Conservation (phyloP, 2,113 vertebrate genomes). For the Melozone crissalis region DNA sequence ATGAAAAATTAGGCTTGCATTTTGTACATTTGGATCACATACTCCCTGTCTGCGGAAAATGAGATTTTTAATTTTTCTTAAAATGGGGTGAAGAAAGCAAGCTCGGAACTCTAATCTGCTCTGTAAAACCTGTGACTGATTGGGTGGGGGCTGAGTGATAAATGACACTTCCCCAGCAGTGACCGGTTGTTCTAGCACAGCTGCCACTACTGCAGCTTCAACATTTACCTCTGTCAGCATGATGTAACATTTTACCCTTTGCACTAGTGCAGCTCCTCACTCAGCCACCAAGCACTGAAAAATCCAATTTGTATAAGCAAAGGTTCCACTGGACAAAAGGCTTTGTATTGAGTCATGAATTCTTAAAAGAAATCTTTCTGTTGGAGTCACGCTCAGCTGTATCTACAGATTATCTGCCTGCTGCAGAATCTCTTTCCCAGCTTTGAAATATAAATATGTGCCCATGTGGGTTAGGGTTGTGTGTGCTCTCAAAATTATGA, state of each 20-base stretch:
- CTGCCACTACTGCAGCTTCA: background rate
- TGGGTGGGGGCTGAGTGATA: background rate
- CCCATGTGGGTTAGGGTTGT: background rate
- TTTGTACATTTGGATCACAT: background rate
- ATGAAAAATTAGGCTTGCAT: background rate
- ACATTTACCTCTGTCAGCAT: background rate
- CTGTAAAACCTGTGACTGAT: conserved; percentile 10
- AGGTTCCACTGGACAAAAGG: background rate
- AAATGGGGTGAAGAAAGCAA: background rate
- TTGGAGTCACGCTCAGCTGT: background rate
- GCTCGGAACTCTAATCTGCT: conserved; percentile 18
- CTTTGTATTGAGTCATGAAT: background rate
- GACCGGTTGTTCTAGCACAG: background rate
- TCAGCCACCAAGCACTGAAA: background rate
- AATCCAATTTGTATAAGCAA: background rate
- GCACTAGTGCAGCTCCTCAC: background rate
- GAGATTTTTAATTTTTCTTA: background rate
- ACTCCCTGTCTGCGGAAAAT: conserved; percentile 8
- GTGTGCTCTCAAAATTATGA: background rate
- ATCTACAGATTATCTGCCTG: background rate
- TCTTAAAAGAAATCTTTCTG: background rate
- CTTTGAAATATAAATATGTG: background rate
- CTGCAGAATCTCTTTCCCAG: background rate
- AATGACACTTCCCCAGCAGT: background rate
- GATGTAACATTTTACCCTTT: background rate